Base-by-base conservation (phyloP, 2,888 invertebrate species). In the Latrodectus hesperus region DNA sequence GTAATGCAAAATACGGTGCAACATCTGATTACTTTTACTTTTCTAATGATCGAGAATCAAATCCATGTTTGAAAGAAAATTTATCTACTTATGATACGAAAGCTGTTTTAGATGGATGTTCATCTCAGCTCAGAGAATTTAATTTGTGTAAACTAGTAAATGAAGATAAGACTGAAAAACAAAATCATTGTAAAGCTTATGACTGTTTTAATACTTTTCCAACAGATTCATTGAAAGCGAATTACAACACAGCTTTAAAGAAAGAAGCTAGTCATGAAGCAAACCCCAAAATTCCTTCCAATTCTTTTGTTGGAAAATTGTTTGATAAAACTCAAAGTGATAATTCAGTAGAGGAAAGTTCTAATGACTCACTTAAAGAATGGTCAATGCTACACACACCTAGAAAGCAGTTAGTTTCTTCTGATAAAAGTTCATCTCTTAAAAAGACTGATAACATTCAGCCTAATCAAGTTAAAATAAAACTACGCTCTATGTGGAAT, bases 401-500 rank as follows among this genome's bases (percentile, higher is more conserved):
- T 38, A 38, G 38, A 38, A 38, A 38, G 38, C 65, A 38, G 65
- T 73, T 67, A 68, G 26, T 68, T 51, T 68, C 53, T 14, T 70
- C 70, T 22, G 81, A 81, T 22, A 87, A 53, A 77, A 51, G 16
- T 26, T 14, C 38, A 4, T 26, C 14, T 8, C 8, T 53, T 26
- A 68, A 22, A 52, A 17, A 76, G 8, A 65, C 16, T 71, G 52
- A 73, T 22, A 83, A 64, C n/a, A 88, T 89, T 51, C 88, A 91
- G 76, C 90, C 90, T 95, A 91, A 96, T 95, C 93, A 92, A 90
- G 95, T 97, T 90, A 97, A 97, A 92, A 96, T 96, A 51, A 95
- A 96, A 90, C 92, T 97, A 78, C 93, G 96, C 91, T 96, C 96
- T 67, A 96, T 97, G 94, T 97, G 97, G 97, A 97, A 97, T 92